These are phyloP conservation scores for Poeciliopsis retropinna DNA, from an alignment of 2,113 vertebrate genomes.

Conservation along the genomic window DNA sequence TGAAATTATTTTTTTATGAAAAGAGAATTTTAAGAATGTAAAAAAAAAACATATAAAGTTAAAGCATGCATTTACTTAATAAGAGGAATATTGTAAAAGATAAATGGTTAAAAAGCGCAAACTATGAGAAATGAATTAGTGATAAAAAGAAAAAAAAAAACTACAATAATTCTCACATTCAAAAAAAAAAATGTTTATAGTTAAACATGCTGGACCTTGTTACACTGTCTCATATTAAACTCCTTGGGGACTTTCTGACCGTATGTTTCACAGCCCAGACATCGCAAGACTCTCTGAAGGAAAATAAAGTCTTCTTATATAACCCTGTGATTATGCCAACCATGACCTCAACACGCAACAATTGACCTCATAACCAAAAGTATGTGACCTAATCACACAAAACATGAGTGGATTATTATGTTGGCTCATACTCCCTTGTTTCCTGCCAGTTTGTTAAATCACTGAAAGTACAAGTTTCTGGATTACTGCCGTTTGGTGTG, in stretches of 20 bases:
- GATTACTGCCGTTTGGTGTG: neutral
- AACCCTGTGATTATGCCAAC: conserved; percentile 64
- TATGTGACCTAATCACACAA: conserved; percentile 56
- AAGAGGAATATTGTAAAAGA: neutral
- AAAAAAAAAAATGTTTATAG: no score
- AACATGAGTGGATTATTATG: conserved; percentile 25
- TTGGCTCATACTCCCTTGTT: conserved; percentile 43
- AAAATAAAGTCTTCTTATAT: conserved; percentile 55
- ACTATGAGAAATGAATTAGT: neutral
- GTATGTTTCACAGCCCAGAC: conserved; percentile 31
- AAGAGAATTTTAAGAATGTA: no score
- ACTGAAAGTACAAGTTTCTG: conserved; percentile 27
- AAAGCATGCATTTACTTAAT: neutral
- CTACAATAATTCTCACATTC: neutral
- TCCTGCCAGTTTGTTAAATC: conserved; percentile 36
- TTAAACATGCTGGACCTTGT: conserved; percentile 11
- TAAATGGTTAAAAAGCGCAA: neutral
- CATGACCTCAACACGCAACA: conserved; percentile 62
- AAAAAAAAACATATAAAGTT: neutral
- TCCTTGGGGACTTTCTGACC: conserved; percentile 8
- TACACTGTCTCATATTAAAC: neutral
- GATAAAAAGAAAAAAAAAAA: neutral
- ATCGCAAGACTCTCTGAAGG: neutral
- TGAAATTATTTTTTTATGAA: no score
- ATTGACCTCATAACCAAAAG: conserved; percentile 55